phyloP scores from a whole-genome alignment of 2,797 vertebrate species.

The Sphaeramia orbicularis region DNA sequence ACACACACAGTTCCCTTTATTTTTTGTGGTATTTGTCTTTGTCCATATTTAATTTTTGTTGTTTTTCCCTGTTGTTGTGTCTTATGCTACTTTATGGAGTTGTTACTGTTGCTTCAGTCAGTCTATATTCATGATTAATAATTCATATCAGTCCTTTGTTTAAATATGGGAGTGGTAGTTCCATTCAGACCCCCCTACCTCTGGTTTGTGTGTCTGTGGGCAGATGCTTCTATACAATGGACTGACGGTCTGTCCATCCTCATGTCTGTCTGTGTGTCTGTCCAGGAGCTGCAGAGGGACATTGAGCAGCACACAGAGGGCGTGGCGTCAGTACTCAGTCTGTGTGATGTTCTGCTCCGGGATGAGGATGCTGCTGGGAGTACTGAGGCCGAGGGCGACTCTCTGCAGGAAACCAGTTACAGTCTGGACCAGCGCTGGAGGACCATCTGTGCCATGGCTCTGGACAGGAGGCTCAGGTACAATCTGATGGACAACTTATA shows the following conservation, averaged over 20 bases:
- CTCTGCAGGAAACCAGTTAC: constrained; percentile 91
- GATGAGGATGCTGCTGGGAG: constrained; percentile 87
- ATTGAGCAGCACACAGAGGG: constrained; percentile 93
- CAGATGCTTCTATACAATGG: constrained; percentile 13
- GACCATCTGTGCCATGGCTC: constrained; percentile 93
- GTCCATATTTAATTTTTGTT: background rate
- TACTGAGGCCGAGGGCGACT: constrained; percentile 88
- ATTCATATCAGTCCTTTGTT: constrained; percentile 63
- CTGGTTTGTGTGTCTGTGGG: constrained; percentile 9
- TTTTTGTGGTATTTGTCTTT: background rate
- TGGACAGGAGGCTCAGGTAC: constrained; percentile 93
- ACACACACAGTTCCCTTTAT: background rate
- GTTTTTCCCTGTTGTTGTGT: background rate
- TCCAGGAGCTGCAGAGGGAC: constrained; percentile 94
- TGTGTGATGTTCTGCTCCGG: constrained; percentile 91
- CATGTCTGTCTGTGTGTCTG: constrained; percentile 24
- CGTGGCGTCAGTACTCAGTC: constrained; percentile 90
- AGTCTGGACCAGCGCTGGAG: constrained; percentile 96
- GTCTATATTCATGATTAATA: constrained; percentile 57
- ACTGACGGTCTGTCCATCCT: constrained; percentile 11
- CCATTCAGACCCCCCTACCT: constrained; percentile 7
- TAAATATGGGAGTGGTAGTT: constrained; percentile 56
- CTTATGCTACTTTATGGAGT: background rate
- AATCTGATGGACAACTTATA: background rate
- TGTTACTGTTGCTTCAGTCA: constrained; percentile 14